Base-by-base conservation (phyloP, 2,888 invertebrate genomes). In the Nipponacmea schrenckii region DNA sequence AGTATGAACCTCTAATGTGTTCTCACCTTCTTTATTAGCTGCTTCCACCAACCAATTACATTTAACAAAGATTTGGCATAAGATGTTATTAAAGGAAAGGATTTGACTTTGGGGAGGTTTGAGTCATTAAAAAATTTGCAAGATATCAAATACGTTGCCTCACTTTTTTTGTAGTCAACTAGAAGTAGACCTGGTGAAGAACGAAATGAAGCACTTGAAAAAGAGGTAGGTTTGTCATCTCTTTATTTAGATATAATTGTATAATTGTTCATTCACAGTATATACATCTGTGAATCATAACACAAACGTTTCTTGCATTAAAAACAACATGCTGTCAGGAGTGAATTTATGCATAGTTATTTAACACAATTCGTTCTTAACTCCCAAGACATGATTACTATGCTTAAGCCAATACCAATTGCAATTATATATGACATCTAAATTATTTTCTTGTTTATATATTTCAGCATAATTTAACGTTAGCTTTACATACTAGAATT, bases 401-500 rank as follows among this genome's bases (percentile, higher is more conserved):
- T n/a, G n/a, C n/a, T n/a, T n/a, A n/a, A n/a, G 39, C 10, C 4
- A 39, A 39, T 5, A 39, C 8, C 3, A 39, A 39, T 8, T 39
- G 1, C 39, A n/a, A n/a, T n/a, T n/a, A n/a, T n/a, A n/a, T n/a
- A n/a, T n/a, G n/a, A n/a, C n/a, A 39, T 39, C 4, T 8, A 5
- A 39, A 5, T 39, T 7, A 39, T 39, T 5, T 39, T 39, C 3
- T 39, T 56, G 24, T 20, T 56, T 56, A 24, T 24, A 56, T 56
- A 68, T 84, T 84, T 31, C 82, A 90, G 87, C 88, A 90, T 77
- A 86, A 90, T 65, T 78, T 84, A 68, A 86, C 88, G 20, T 81
- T 85, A 26, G 91, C 90, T 14, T 79, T 91, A 2, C 85, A 86
- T 75, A 93, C 94, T 20, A 92, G 98, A 75, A 92, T 97, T 69